phyloP scores from a whole-genome alignment of 2,888 invertebrate genomes.

The Phania funesta region DNA sequence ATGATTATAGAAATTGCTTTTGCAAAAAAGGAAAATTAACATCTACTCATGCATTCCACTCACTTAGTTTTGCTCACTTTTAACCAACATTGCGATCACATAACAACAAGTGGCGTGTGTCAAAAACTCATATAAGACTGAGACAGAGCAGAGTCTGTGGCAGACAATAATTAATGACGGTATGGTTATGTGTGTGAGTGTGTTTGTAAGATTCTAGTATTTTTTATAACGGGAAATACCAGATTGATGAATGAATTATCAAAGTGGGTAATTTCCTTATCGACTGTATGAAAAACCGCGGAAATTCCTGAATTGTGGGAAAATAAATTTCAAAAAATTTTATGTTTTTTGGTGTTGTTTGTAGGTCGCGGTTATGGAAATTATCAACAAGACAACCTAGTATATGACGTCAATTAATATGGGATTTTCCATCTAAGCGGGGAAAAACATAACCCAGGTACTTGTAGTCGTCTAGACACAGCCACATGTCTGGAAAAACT shows the following conservation, averaged over 20 bases:
- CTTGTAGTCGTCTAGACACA: neutral
- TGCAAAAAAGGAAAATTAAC: slow-evolving; percentile 29
- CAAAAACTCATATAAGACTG: neutral
- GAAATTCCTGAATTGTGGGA: slow-evolving; percentile 25
- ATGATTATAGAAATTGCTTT: slow-evolving; percentile 46
- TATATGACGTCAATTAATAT: slow-evolving; percentile 23
- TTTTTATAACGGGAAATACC: slow-evolving; percentile 63
- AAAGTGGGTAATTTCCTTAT: slow-evolving; percentile 28
- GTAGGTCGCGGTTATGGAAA: slow-evolving; percentile 17
- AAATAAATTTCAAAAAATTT: slow-evolving; percentile 18
- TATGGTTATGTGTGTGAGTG: neutral
- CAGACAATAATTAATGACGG: neutral
- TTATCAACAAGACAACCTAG: neutral
- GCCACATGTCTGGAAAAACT: slow-evolving; percentile 44
- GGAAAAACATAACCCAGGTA: slow-evolving; percentile 65
- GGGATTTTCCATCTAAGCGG: slow-evolving; percentile 51
- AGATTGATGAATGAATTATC: slow-evolving; percentile 71
- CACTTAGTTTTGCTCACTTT: neutral
- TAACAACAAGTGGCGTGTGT: slow-evolving; percentile 71
- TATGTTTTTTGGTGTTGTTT: slow-evolving; percentile 15
- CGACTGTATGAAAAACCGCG: neutral
- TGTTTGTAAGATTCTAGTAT: neutral
- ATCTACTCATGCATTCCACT: slow-evolving; percentile 30
- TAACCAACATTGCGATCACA: slow-evolving; percentile 50
- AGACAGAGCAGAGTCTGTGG: neutral